phyloP scores from a whole-genome alignment of 64 coral and sea anemone genomes.

The Porites lutea region DNA sequence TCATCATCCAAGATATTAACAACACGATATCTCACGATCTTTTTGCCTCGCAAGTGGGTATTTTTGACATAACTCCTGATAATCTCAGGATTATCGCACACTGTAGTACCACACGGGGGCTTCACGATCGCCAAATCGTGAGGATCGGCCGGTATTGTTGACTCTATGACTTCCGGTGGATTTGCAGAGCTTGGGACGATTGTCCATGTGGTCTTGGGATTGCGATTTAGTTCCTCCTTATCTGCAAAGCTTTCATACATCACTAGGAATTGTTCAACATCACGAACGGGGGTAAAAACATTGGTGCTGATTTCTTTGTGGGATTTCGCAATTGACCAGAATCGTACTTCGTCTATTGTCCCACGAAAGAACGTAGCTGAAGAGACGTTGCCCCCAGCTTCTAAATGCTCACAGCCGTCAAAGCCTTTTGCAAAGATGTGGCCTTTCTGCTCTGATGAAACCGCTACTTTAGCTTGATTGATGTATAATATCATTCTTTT shows the following conservation, averaged over 20 bases:
- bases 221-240: constrained; percentile 2
- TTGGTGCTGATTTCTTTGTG: constrained; percentile 76
- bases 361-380: constrained; percentile 81
- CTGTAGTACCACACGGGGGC: constrained; percentile 90
- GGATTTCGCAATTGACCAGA: constrained; percentile 88
- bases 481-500: constrained; percentile 91
- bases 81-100: constrained; percentile 97
- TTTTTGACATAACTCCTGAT: constrained; percentile 92
- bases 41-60: constrained; percentile 62
- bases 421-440: constrained; percentile 80
- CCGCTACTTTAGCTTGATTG: constrained; percentile 94
- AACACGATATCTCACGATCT: constrained; percentile 77
- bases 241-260: constrained; percentile 78
- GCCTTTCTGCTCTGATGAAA: constrained; percentile 85
- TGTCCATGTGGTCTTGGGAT: constrained; percentile 57
- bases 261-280: neutral
- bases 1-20: constrained; percentile 89
- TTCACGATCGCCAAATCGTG: constrained; percentile 88
- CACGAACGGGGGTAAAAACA: constrained; percentile 56
- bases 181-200: neutral
- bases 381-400: constrained; percentile 80
- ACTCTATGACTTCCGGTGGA: constrained; percentile 69
- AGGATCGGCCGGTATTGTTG: constrained; percentile 86
- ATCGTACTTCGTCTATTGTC: constrained; percentile 79
- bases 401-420: constrained; percentile 77